Percentiles rank a stretch among this genome's conserved stretches.
Evolutionary conservation across 2,113 vertebrate genomes (phyloP).

Genomic region (Syngnathus typhle): DNA sequence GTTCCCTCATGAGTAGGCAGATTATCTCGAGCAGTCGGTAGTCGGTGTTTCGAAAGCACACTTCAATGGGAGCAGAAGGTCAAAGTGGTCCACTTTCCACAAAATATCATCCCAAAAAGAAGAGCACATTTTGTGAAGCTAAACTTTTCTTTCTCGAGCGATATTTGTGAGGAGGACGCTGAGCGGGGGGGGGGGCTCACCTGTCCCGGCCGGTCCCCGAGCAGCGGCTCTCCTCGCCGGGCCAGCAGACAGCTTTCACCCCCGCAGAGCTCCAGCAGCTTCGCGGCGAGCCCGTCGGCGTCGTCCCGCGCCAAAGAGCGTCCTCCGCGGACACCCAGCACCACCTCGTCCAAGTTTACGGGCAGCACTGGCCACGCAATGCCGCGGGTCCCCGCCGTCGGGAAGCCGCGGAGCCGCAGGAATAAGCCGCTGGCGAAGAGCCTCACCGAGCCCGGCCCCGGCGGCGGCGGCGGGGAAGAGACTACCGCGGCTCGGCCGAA

Average conservation of each 20-base stretch:
- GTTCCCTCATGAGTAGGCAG: too few relatives aligned
- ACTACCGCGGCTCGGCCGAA: background rate
- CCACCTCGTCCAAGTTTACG: conserved; percentile 53
- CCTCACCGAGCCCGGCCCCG: conserved; percentile 30
- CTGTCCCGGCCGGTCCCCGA: conserved; percentile 43
- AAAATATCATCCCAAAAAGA: too few relatives aligned
- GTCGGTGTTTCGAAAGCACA: too few relatives aligned
- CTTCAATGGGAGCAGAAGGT: too few relatives aligned
- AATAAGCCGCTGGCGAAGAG: conserved; percentile 64
- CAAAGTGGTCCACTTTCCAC: too few relatives aligned
- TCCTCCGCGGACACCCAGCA: conserved; percentile 63
- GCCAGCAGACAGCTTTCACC: conserved; percentile 53
- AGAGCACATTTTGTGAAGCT: too few relatives aligned
- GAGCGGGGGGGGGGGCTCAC: conserved; percentile 4
- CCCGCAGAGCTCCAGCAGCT: conserved; percentile 57
- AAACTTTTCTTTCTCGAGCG: background rate
- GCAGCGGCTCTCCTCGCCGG: conserved; percentile 63
- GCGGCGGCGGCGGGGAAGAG: too few relatives aligned
- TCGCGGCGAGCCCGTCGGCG: conserved; percentile 39
- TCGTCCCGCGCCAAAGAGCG: conserved; percentile 56
- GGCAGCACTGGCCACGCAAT: conserved; percentile 43
- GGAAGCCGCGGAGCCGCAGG: conserved; percentile 52
- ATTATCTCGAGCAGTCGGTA: too few relatives aligned
- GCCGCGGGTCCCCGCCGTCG: conserved; percentile 24
- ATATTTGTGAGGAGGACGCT: background rate